Conservation (phyloP, 2,113 vertebrate genomes). For the Orycteropus afer region DNA sequence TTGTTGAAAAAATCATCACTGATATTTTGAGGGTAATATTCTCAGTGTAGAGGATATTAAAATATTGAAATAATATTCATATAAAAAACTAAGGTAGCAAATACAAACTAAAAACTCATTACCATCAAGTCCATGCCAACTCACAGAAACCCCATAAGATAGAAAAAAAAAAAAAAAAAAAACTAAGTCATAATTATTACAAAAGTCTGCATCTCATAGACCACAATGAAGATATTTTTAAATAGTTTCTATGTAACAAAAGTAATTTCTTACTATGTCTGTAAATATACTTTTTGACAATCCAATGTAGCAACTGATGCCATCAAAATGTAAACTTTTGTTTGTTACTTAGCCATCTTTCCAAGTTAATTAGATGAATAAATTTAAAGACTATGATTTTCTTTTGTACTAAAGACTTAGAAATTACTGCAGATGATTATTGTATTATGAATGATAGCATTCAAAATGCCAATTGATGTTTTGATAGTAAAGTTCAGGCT, state of each 20-base stretch:
- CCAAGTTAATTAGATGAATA: neutral
- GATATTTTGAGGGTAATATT: neutral
- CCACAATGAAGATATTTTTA: constrained; percentile 28
- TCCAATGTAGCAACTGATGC: neutral
- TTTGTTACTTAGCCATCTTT: neutral
- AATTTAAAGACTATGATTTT: constrained; percentile 5
- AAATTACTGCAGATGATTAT: neutral
- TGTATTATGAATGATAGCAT: neutral
- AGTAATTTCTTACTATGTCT: neutral
- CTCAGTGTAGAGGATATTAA: constrained; percentile 4
- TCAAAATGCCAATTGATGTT: constrained; percentile 3
- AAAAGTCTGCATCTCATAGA: neutral
- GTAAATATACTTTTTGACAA: neutral
- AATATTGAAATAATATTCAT: neutral
- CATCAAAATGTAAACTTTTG: neutral
- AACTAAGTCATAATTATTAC: no score
- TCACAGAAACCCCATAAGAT: no score
- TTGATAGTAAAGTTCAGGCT: neutral
- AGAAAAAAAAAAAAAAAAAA: no score
- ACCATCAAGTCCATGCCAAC: no score
- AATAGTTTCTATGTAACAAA: neutral
- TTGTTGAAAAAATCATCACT: neutral
- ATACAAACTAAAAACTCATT: constrained; percentile 31
- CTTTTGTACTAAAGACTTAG: neutral
- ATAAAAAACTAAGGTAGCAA: neutral